Conservation (phyloP, 2,797 vertebrate genomes). For the Pangasius macronema region DNA sequence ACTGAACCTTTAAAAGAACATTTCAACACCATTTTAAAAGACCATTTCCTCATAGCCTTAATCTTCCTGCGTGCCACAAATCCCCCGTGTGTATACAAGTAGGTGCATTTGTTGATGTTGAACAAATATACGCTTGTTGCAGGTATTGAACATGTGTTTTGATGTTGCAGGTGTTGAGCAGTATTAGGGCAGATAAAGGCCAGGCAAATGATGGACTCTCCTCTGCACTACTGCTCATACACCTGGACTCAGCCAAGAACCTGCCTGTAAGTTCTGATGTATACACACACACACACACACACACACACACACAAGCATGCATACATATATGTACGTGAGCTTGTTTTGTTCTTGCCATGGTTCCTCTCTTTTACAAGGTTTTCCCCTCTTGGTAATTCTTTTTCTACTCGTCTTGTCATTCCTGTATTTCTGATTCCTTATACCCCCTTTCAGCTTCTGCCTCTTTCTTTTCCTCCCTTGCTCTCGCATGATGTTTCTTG, state of each 20-base stretch:
- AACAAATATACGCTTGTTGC: not conserved
- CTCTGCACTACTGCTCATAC: slow-evolving; percentile 89
- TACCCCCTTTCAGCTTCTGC: slow-evolving; percentile 11
- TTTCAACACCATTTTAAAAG: too few relatives aligned
- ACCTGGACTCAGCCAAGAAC: slow-evolving; percentile 91
- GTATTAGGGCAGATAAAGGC: slow-evolving; percentile 83
- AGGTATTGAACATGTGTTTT: not conserved
- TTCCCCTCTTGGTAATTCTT: not conserved
- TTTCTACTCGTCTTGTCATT: not conserved
- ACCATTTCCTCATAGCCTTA: not conserved
- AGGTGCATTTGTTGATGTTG: not conserved
- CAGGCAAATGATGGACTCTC: slow-evolving; percentile 90
- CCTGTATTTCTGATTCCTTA: not conserved
- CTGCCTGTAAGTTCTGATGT: slow-evolving; percentile 84
- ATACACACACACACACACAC: not conserved
- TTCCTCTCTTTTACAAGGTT: slow-evolving; percentile 14
- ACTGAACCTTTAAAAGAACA: not conserved
- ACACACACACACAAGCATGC: not conserved
- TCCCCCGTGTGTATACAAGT: not conserved
- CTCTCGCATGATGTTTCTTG: slow-evolving; percentile 37
- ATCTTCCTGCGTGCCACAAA: too few relatives aligned
- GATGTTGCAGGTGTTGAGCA: slow-evolving; percentile 78
- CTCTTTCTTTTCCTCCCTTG: slow-evolving; percentile 23
- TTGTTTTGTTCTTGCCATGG: not conserved
- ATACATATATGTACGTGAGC: not conserved